A percentile compares a stretch with the other conserved stretches of the same genome.
These are phyloP conservation scores for Myiagra hebetior DNA, from an alignment of 2,113 vertebrate genomes.

Conservation along the genomic window DNA sequence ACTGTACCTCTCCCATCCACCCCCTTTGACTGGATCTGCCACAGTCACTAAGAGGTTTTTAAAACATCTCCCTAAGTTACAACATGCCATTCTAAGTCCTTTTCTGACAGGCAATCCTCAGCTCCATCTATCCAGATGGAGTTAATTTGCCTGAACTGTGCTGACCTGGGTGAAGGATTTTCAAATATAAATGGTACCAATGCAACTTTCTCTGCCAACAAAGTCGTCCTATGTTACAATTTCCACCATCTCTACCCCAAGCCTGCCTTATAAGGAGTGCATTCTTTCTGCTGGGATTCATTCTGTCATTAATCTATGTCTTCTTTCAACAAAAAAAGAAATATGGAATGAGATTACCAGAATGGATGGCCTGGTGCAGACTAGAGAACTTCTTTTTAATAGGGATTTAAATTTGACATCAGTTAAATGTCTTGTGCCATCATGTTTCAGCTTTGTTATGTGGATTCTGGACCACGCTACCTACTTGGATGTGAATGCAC, in stretches of 20 bases:
- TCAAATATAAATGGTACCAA: conserved; percentile 64
- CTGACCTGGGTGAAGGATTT: conserved; percentile 67
- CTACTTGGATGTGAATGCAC: conserved; percentile 24
- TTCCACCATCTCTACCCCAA: conserved; percentile 58
- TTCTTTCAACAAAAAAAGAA: conserved; percentile 74
- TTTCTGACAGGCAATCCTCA: conserved; percentile 36
- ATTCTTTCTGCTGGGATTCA: conserved; percentile 64
- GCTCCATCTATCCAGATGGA: conserved; percentile 44
- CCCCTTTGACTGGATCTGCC: not conserved
- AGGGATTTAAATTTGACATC: conserved; percentile 72
- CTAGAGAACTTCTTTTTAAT: conserved; percentile 66
- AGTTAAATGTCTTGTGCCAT: conserved; percentile 57
- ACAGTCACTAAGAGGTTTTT: not conserved
- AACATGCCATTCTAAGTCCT: not conserved
- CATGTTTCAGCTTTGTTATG: conserved; percentile 40
- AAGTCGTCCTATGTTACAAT: conserved; percentile 51
- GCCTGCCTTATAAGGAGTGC: conserved; percentile 65
- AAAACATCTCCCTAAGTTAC: not conserved
- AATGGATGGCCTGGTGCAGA: conserved; percentile 70
- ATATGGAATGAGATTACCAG: conserved; percentile 74
- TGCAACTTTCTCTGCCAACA: conserved; percentile 66
- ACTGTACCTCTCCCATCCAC: not conserved
- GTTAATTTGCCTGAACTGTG: conserved; percentile 55
- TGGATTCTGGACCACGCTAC: not conserved
- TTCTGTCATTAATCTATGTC: conserved; percentile 71